Evolutionary conservation across 2,797 vertebrate genomes (phyloP).

Genomic region (Galagoides demidoff): DNA sequence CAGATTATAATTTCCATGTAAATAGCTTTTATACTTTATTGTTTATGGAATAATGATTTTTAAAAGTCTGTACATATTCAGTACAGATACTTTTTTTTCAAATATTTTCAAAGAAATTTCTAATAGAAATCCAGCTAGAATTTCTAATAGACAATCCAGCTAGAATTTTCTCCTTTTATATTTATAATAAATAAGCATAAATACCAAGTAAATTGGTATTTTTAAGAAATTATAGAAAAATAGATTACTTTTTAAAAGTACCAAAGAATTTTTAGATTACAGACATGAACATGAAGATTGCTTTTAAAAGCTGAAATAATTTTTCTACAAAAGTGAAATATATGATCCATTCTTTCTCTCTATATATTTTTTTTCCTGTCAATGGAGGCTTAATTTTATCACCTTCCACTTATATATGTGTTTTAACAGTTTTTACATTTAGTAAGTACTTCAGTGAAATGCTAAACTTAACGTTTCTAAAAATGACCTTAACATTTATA

Average conservation of each 20-base stretch:
- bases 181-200: conserved; percentile 13
- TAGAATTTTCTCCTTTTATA: neutral
- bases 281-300: neutral
- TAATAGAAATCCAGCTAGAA: neutral
- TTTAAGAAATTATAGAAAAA: neutral
- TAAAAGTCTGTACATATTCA: neutral
- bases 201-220: neutral
- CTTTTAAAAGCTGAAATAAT: neutral
- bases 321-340: conserved; percentile 11
- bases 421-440: neutral
- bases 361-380: neutral
- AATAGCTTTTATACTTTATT: neutral
- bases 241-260: conserved; percentile 26
- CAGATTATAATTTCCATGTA: neutral
- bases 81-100: neutral
- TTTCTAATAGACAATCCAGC: neutral
- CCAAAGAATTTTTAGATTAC: neutral
- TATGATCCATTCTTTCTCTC: neutral
- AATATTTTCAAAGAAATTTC: neutral
- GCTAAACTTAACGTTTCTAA: neutral
- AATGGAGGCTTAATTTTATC: neutral
- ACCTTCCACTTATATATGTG: neutral
- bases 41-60: neutral
- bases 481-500: neutral
- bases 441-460: neutral